Base-by-base conservation (phyloP, 2,888 invertebrate genomes). In the Frankliniella fusca region DNA sequence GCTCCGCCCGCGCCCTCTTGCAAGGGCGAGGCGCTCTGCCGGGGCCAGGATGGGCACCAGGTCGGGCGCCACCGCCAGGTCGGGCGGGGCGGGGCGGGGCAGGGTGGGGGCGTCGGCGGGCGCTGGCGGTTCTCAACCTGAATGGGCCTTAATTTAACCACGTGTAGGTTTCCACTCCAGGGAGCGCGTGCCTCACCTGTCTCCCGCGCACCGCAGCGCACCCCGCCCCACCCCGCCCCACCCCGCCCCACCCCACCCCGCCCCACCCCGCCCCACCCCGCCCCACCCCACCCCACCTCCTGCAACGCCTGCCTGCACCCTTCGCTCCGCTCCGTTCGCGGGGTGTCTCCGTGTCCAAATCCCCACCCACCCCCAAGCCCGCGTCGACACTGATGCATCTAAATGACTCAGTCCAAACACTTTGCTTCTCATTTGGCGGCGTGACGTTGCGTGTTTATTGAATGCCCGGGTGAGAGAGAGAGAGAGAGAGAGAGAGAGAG, bases 131-230 rank as follows among this genome's bases (percentile, higher is more conserved):
- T 76, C 70, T 76, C 23, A 10, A 27, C 23, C 70, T 76, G 70
- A 76, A 76, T 76, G 27, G 70, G 23, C 27, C 70, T 76, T 76
- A 76, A 76, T 76, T 76, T 76, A 23, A 23, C 70, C 70, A 23
- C 70, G 70, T 76, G 70, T 27, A 76, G 70, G 70, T 76, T 76
- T 76, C 70, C 70, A 76, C 70, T 27, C 70, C 23, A 76, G 70
- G 12, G 70, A 27, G 27, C 70, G 70, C 70, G 70, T 76, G 27
- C 70, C 70, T 76, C 10, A 76, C 70, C 70, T 76, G 70, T 76
- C 70, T 12, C 11, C 27, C 12, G 20, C 54, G 70, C 70, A 27
- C 70, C n/a, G 70, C 54, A 18, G 3, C n/a, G 65, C 65, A n/a
- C 11, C 23, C 70, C n/a, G 23, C 23, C 20, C 70, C 23, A 23